phyloP scores from a whole-genome alignment of 2,888 invertebrate species.

The Dyspetes luteomarginatus region DNA sequence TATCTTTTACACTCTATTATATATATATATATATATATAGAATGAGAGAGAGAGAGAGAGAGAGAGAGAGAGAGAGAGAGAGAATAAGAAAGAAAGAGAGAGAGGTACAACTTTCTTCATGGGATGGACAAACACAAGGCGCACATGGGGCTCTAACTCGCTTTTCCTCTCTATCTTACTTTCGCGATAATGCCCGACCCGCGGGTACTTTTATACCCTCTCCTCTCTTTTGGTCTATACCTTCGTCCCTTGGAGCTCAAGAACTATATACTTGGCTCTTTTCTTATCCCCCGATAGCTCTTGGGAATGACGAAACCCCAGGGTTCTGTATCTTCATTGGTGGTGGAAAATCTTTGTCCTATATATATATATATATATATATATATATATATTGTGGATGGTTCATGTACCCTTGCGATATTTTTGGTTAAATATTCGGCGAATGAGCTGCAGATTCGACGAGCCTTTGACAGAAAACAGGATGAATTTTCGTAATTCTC shows the following conservation, averaged over 20 bases:
- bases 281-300: constrained; percentile 22
- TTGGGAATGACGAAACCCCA: constrained; percentile 31
- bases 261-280: constrained; percentile 29
- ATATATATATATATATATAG: constrained; percentile 1
- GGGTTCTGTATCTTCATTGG: constrained; percentile 1
- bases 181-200: constrained; percentile 60
- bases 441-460: neutral
- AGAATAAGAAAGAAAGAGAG: no score
- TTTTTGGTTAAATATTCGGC: constrained; percentile 7
- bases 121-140: constrained; percentile 24
- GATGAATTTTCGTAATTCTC: no score
- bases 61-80: no score
- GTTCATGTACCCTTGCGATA: neutral
- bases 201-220: constrained; percentile 42
- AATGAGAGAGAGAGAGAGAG: no score
- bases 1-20: constrained; percentile 53
- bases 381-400: no score
- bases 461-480: no score
- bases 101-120: neutral
- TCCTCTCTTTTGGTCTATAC: constrained; percentile 17
- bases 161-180: constrained; percentile 58
- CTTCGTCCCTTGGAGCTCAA: constrained; percentile 27
- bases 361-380: no score
- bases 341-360: constrained; percentile 10
- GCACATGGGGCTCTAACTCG: constrained; percentile 23